Percentiles rank a stretch among this genome's conserved stretches.
Conservation (phyloP, 2,113 vertebrate species). For the Colaptes auratus region DNA sequence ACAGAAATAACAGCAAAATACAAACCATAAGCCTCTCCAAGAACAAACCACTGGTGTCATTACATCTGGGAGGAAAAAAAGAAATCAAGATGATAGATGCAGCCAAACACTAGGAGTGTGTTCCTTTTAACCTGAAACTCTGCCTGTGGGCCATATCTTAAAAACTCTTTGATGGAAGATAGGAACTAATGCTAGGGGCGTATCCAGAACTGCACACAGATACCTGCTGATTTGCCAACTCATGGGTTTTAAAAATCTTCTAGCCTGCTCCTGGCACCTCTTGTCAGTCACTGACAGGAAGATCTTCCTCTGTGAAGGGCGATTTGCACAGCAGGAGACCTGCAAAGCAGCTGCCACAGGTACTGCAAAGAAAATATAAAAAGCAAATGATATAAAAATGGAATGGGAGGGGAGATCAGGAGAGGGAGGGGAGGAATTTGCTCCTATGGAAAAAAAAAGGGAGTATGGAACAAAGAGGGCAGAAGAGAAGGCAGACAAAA, state of each 20-base stretch:
- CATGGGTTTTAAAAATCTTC: slow-evolving; percentile 54
- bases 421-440: not conserved
- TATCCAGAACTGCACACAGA: slow-evolving; percentile 48
- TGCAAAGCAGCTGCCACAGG: slow-evolving; percentile 57
- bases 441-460: slow-evolving; percentile 44
- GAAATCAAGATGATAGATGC: not conserved
- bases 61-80: not conserved
- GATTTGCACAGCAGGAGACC: slow-evolving; percentile 67
- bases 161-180: slow-evolving; percentile 60
- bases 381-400: slow-evolving; percentile 55
- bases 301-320: slow-evolving; percentile 63
- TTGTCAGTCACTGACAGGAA: slow-evolving; percentile 59
- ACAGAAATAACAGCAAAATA: not conserved
- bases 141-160: slow-evolving; percentile 49
- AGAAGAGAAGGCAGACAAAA: not conserved
- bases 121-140: slow-evolving; percentile 58
- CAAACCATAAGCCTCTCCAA: not conserved
- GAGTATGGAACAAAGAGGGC: not conserved
- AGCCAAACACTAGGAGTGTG: not conserved
- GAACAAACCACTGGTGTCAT: not conserved
- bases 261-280: slow-evolving; percentile 65
- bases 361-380: slow-evolving; percentile 29
- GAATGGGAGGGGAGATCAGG: not conserved
- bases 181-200: slow-evolving; percentile 61
- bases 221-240: slow-evolving; percentile 65